phyloP scores from a whole-genome alignment of 1,140 invertebrate genomes.

The Drosophila oshimai region DNA sequence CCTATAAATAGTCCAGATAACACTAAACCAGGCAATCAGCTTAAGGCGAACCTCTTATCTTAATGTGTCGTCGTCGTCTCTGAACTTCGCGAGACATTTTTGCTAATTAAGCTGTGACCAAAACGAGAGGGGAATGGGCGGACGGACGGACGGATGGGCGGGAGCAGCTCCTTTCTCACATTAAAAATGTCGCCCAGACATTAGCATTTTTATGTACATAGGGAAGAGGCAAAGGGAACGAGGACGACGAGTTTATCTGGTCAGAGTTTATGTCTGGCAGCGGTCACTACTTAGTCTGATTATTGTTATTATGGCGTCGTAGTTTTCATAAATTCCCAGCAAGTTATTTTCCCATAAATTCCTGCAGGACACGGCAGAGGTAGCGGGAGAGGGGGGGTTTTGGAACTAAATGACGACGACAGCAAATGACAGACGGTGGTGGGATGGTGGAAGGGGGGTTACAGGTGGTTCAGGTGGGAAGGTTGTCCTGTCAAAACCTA shows the following conservation, averaged over 20 bases:
- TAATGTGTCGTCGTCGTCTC: conserved; percentile 62
- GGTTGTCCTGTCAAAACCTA: conserved; percentile 63
- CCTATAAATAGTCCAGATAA: conserved; percentile 47
- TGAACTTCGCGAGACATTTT: conserved; percentile 60
- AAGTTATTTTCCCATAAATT: conserved; percentile 81
- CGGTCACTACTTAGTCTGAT: conserved; percentile 81
- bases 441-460: neutral
- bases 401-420: conserved; percentile 29
- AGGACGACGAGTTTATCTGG: conserved; percentile 61
- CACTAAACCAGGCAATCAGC: conserved; percentile 50
- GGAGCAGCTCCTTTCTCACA: conserved; percentile 22
- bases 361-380: conserved; percentile 24
- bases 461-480: neutral
- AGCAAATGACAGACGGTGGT: conserved; percentile 28
- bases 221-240: neutral
- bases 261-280: conserved; percentile 76
- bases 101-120: conserved; percentile 75
- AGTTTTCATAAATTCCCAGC: conserved; percentile 78
- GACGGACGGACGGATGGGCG: neutral
- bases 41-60: conserved; percentile 56
- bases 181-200: conserved; percentile 59
- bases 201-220: conserved; percentile 61
- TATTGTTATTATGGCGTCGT: conserved; percentile 80
- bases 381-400: neutral
- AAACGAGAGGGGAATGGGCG: conserved; percentile 1